Evolutionary conservation across 2,113 vertebrate species (phyloP), one percentile per base, ranked within the genome.

Genomic region (Anhinga anhinga): DNA sequence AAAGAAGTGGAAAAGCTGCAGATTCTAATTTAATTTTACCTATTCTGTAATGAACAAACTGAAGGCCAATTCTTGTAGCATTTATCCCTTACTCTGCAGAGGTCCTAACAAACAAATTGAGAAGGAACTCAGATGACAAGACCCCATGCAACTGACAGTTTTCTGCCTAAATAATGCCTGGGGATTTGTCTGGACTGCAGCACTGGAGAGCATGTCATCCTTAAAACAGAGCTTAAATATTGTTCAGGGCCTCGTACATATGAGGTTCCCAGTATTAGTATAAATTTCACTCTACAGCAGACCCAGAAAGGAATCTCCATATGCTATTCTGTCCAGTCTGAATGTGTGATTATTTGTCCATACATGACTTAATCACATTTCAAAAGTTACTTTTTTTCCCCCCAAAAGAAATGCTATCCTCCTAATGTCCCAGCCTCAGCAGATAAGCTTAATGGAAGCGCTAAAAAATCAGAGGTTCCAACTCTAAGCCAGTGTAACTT

Each of bases 311-410:
- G 44, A 90, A 86, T 52, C 38, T 87, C 62, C 78, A 59, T 88
- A 85, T 61, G 87, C 32, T 95, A 88, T 71, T 78, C 72, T 71
- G 96, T 80, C 32, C 40, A 72, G 42, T 87, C 38, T 76, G 65
- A 92, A 82, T 23, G 40, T 10, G 69, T 45, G 45, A 81, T 88
- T 93, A 89, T 89, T 92, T 95, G 86, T 32, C 94, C 82, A 86
- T 86, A 82, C 81, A 76, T 47, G 63, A 90, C 50, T 91, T 94
- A 81, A 95, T 81, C 66, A 52, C 52, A 91, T 83, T 92, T 94
- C 40, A 71, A 63, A n/a, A 66, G 27, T 18, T 56, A 55, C 11
- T 30, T 34, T 76, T 52, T 40, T 65, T 38, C 3, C 8, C 34
- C 9, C 1, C 0, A 36, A 93, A 53, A 72, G 26, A 80, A 92